Evolutionary conservation across 2,113 vertebrate genomes (phyloP), one percentile per base, ranked within the genome.

Genomic region (Gasterosteus aculeatus): DNA sequence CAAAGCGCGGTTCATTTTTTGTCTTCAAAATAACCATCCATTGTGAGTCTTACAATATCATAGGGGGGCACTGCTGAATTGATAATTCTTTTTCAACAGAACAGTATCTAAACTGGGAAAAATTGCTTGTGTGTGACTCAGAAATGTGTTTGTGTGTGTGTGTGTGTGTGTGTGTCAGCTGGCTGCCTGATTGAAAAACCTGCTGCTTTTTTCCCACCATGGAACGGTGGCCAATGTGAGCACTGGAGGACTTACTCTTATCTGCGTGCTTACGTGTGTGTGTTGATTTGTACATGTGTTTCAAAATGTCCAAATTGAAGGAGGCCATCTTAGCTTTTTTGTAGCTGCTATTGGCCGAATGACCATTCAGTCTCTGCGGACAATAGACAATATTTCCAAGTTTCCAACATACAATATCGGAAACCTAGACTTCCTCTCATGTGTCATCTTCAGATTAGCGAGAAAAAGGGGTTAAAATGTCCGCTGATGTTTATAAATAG

Each of bases 131-230:
- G 61, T 66, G 61, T 67, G 47, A 51, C 53, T 18, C 59, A 64
- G 14, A 67, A 69, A 16, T 51, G 19, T 76, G 74, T 62, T 14
- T 56, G 47, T 65, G 60, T 60, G 39, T 59, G 53, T 47, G 73
- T 11, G 51, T 71, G 62, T 63, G 49, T 58, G 33, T 6, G 46
- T 51, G 35, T 54, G 14, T 63, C 15, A 46, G 38, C 44, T 39
- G 22, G 1, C 58, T 57, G 60, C 72, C 49, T 76, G 80, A 88
- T 85, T 69, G 77, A 78, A 78, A 85, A 83, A 72, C 77, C 83
- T 69, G 57, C 62, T 81, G 71, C 63, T 79, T 58, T 81, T 78
- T 76, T 85, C 82, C 72, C 81, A 81, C 49, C 42, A 38, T 11
- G 62, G 80, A 67, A 42, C 38, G 38, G 33, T 39, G 67, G 49